phyloP scores from a whole-genome alignment of 2,888 invertebrate species.

The Syritta pipiens region DNA sequence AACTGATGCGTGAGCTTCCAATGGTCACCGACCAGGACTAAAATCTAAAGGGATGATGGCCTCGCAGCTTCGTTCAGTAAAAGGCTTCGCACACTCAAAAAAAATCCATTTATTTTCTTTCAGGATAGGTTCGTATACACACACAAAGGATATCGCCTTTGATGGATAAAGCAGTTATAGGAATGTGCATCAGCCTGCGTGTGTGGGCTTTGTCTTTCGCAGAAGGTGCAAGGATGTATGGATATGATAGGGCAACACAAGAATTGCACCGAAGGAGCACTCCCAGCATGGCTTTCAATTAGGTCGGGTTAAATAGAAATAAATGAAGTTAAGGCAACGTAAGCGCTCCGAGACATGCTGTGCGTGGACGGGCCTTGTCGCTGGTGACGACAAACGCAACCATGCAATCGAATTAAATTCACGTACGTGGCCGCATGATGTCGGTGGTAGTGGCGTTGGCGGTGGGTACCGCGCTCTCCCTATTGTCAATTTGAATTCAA shows the following conservation, averaged over 20 bases:
- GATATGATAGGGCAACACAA: background rate
- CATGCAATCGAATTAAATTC: conserved; percentile 49
- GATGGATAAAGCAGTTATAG: no score
- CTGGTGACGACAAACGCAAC: conserved; percentile 15
- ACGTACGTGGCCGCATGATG: conserved; percentile 19
- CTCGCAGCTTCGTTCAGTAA: no score
- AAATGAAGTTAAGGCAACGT: conserved; percentile 58
- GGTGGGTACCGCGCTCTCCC: background rate
- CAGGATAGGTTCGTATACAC: no score
- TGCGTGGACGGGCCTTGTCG: conserved; percentile 5
- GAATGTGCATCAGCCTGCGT: no score
- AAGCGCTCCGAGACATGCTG: conserved; percentile 22
- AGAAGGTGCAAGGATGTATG: no score
- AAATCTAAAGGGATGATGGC: no score
- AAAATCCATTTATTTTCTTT: no score
- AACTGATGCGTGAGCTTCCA: no score
- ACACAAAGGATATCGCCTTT: no score
- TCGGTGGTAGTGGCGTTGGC: background rate
- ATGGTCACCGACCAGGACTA: no score
- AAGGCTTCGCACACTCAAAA: no score
- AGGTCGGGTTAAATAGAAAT: conserved; percentile 59
- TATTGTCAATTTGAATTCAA: conserved; percentile 39
- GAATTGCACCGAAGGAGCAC: background rate
- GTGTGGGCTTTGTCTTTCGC: no score
- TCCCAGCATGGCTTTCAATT: conserved; percentile 52